Evolutionary conservation across 1,140 invertebrate genomes (phyloP).

Genomic region (Aporrectodea caliginosa): DNA sequence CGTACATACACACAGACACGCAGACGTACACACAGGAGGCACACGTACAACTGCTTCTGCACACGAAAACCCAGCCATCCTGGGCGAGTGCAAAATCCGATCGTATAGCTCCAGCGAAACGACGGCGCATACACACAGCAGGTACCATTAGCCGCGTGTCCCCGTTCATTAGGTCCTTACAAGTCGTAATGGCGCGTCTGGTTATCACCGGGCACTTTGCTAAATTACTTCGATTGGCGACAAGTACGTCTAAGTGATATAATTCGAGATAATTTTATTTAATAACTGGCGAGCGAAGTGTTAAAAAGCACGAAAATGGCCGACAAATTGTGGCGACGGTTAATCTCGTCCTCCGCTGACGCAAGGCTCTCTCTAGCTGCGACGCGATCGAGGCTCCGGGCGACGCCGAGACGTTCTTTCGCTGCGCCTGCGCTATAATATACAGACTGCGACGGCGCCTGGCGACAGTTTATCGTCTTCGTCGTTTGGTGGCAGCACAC

Average conservation of each 20-base stretch:
- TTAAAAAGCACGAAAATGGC: constrained; percentile 2
- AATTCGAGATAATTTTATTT: neutral
- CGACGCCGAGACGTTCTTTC: neutral
- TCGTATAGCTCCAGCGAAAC: too few species aligned
- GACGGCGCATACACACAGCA: too few species aligned
- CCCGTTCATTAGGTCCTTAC: neutral
- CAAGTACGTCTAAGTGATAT: neutral
- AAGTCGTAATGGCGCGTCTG: neutral
- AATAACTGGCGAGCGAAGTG: neutral
- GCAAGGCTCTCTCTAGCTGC: too few species aligned
- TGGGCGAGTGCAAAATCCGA: too few species aligned
- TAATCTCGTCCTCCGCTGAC: too few species aligned
- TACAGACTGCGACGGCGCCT: neutral
- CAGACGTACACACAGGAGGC: too few species aligned
- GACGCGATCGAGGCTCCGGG: too few species aligned
- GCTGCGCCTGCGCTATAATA: neutral
- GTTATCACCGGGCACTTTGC: neutral
- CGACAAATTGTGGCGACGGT: neutral
- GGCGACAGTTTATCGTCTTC: neutral
- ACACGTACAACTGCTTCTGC: too few species aligned
- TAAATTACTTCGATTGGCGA: neutral
- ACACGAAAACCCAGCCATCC: too few species aligned
- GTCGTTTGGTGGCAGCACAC: neutral
- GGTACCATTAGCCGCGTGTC: neutral
- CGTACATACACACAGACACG: too few species aligned